phyloP scores from a whole-genome alignment of 2,113 vertebrate species.

The Mandrillus leucophaeus region DNA sequence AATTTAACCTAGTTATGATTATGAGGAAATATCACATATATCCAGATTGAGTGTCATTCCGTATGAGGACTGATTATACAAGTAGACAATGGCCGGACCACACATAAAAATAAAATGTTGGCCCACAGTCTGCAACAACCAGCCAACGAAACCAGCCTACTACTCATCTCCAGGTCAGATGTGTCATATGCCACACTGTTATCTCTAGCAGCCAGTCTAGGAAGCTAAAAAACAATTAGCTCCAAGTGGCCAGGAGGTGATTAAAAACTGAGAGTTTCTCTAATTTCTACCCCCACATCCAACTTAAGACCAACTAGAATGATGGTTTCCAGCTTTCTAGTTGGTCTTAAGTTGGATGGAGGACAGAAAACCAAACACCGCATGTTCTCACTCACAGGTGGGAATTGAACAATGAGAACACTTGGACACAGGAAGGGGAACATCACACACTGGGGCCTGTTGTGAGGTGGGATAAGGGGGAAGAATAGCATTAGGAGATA shows the following conservation, averaged over 20 bases:
- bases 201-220: neutral
- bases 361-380: too few species aligned
- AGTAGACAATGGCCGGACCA: neutral
- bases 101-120: neutral
- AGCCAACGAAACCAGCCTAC: neutral
- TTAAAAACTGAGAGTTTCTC: neutral
- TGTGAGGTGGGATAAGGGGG: too few species aligned
- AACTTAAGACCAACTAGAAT: too few species aligned
- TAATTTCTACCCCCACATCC: neutral
- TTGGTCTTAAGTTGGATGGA: too few species aligned
- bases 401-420: too few species aligned
- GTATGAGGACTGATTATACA: neutral
- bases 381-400: too few species aligned
- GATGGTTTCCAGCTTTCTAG: too few species aligned
- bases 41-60: neutral
- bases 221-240: neutral
- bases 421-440: too few species aligned
- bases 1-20: neutral
- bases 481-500: too few species aligned
- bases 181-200: neutral
- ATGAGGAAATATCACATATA: neutral
- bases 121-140: neutral
- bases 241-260: neutral
- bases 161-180: neutral
- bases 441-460: too few species aligned